A percentile compares a stretch with the other conserved stretches of the same genome.
Evolutionary conservation across 2,888 invertebrate genomes (phyloP).

Genomic region (Oscheius sp.): DNA sequence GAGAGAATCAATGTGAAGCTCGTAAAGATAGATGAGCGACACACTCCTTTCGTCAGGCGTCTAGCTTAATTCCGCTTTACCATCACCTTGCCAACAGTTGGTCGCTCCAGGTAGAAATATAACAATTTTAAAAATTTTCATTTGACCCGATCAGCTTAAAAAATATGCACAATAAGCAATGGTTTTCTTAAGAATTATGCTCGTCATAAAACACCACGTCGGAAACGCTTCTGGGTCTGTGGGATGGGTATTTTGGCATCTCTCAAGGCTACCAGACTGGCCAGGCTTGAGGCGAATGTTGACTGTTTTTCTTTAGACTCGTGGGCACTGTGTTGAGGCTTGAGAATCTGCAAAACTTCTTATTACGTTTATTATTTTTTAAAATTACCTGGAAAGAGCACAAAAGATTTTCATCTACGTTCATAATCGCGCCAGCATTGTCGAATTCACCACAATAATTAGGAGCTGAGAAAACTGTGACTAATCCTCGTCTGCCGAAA

Average conservation of each 20-base stretch:
- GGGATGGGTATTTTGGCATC: conserved; percentile 40
- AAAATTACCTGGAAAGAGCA: conserved; percentile 66
- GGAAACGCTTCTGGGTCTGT: conserved; percentile 62
- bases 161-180: conserved; percentile 30
- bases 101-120: not conserved
- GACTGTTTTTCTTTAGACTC: conserved; percentile 56
- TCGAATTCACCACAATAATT: conserved; percentile 79
- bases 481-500: conserved; percentile 73
- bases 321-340: conserved; percentile 52
- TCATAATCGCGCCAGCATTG: conserved; percentile 78
- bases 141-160: conserved; percentile 31
- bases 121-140: conserved; percentile 1
- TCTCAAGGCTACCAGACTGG: conserved; percentile 57
- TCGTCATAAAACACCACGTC: conserved; percentile 64
- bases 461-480: conserved; percentile 78
- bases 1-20: conserved; percentile 31
- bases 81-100: not conserved
- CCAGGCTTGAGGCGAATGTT: conserved; percentile 47
- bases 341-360: conserved; percentile 58
- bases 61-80: conserved; percentile 1
- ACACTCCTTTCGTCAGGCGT: conserved; percentile 12
- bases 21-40: conserved; percentile 35
- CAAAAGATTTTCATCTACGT: conserved; percentile 71
- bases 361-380: not conserved
- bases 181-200: not conserved